Evolutionary conservation across 1,140 invertebrate species (phyloP).

Genomic region (Zaprionus camerounensis): DNA sequence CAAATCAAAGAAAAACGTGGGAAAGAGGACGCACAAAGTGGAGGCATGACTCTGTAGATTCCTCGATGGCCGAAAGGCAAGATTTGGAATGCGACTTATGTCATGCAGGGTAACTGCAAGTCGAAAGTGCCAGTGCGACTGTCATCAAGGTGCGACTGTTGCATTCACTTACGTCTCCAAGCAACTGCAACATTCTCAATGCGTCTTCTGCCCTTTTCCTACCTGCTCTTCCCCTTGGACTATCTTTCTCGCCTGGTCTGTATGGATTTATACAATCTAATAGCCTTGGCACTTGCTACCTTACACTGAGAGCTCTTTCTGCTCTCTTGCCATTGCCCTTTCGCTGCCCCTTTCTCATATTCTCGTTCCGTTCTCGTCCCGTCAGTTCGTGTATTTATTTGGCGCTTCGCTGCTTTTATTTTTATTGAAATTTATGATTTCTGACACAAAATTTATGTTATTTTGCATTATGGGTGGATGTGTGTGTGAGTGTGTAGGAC

Average conservation of each 20-base stretch:
- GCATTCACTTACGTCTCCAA: constrained; percentile 62
- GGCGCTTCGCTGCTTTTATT: constrained; percentile 67
- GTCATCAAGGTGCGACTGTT: constrained; percentile 25
- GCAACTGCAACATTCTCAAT: constrained; percentile 16
- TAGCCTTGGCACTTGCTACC: constrained; percentile 3
- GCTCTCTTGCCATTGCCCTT: not conserved
- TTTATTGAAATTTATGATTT: constrained; percentile 83
- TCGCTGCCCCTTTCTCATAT: not conserved
- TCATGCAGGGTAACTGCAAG: not conserved
- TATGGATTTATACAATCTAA: not conserved
- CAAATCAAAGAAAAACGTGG: not conserved
- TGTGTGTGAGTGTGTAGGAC: constrained; percentile 7
- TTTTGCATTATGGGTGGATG: constrained; percentile 60
- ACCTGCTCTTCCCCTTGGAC: not conserved
- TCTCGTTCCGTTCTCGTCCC: not conserved
- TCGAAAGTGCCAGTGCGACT: not conserved
- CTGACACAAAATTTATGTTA: constrained; percentile 79
- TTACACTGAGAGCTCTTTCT: not conserved
- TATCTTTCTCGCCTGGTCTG: not conserved
- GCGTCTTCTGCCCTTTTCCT: not conserved
- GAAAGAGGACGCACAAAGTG: not conserved
- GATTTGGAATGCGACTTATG: not conserved
- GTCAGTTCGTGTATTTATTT: constrained; percentile 61
- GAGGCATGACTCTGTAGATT: not conserved
- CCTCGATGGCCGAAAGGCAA: not conserved